Conservation (phyloP, 2,888 invertebrate species). For the Galeopsomyia nigrocyanea region DNA sequence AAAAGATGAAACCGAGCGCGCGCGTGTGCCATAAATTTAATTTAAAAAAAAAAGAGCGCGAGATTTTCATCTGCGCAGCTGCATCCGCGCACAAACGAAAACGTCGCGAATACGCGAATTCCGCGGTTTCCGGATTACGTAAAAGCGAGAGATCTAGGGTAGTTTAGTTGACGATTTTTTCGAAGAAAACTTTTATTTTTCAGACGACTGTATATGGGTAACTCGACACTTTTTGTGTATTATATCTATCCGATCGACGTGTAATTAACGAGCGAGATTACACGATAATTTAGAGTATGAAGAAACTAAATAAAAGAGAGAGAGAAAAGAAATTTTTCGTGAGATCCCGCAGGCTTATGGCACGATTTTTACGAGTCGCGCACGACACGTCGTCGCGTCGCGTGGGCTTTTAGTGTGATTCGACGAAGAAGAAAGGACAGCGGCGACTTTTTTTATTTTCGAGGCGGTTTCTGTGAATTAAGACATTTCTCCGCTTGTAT, state of each 20-base stretch:
- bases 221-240: slow-evolving; percentile 41
- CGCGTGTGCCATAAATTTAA: no score
- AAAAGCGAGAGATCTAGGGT: no score
- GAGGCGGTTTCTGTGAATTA: background rate
- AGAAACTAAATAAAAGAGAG: slow-evolving; percentile 18
- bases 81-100: no score
- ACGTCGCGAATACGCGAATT: no score
- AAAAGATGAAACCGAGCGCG: no score
- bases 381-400: background rate
- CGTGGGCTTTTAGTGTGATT: slow-evolving; percentile 10
- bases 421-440: background rate
- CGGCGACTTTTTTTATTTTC: slow-evolving; percentile 5
- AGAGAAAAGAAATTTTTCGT: slow-evolving; percentile 20
- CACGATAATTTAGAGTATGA: slow-evolving; percentile 40
- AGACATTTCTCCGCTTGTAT: no score
- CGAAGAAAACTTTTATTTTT: background rate
- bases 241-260: slow-evolving; percentile 32
- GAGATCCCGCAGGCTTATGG: background rate
- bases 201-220: slow-evolving; percentile 16
- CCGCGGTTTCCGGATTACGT: no score
- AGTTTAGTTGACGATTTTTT: no score
- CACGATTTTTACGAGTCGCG: slow-evolving; percentile 26
- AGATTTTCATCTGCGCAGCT: no score
- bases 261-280: slow-evolving; percentile 42
- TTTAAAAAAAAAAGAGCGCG: no score